phyloP scores from a whole-genome alignment of 2,888 invertebrate species.

The Spisula subtruncata region DNA sequence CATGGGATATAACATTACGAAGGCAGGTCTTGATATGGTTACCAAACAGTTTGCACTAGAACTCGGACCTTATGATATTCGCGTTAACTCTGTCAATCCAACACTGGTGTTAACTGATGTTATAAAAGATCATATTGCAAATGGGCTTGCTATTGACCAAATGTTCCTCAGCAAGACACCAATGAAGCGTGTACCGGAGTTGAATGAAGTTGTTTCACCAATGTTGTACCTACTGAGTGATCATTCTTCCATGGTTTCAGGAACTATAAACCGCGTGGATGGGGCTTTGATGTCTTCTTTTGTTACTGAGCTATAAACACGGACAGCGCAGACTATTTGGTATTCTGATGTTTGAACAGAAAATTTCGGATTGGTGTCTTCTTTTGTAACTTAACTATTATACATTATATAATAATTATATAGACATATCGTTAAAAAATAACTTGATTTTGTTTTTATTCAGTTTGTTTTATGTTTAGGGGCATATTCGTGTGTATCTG shows the following conservation, averaged over 20 bases:
- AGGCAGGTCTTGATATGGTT: conserved; percentile 95
- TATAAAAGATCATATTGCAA: conserved; percentile 91
- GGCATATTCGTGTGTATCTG: too few species aligned
- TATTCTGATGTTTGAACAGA: too few species aligned
- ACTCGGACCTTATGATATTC: conserved; percentile 93
- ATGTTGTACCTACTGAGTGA: conserved; percentile 47
- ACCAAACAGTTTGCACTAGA: conserved; percentile 95
- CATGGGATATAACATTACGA: conserved; percentile 93
- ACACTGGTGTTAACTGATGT: conserved; percentile 97
- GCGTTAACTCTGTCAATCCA: conserved; percentile 96
- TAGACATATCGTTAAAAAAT: too few species aligned
- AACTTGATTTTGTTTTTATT: too few species aligned
- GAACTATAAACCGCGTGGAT: conserved; percentile 23
- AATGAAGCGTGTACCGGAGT: conserved; percentile 91
- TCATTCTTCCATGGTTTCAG: conserved; percentile 34
- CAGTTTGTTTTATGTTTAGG: too few species aligned
- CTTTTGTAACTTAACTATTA: too few species aligned
- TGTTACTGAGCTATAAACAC: conserved; percentile 84
- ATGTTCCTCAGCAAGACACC: conserved; percentile 93
- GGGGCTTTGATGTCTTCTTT: conserved; percentile 34
- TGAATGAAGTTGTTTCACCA: conserved; percentile 11
- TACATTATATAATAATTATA: too few species aligned
- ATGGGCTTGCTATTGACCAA: conserved; percentile 89
- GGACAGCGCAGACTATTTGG: too few species aligned
- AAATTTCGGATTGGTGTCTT: too few species aligned